A percentile compares a stretch with the other conserved stretches of the same genome.
These are phyloP conservation scores for Luscinia luscinia DNA, from an alignment of 2,797 vertebrate species.

Conservation along the genomic window DNA sequence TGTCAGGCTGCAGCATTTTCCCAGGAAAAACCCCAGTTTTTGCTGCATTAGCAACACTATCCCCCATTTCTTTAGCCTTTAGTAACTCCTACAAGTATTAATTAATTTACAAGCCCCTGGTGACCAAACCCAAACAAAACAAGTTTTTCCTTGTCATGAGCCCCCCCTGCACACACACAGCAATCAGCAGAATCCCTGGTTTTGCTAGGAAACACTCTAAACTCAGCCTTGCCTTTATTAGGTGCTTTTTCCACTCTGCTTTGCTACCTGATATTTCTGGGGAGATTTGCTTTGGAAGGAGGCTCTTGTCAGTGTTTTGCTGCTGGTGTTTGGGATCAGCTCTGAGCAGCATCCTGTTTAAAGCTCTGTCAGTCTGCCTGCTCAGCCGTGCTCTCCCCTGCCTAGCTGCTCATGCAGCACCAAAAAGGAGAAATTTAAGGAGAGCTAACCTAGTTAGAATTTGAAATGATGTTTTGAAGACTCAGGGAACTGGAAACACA, in stretches of 20 bases:
- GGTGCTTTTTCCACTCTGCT: not conserved
- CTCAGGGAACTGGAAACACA: not conserved
- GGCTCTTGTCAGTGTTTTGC: not conserved
- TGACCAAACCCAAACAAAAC: not conserved
- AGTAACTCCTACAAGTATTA: not conserved
- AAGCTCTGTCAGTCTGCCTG: not conserved
- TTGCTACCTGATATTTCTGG: not conserved
- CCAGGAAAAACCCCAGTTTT: not conserved
- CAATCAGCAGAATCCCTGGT: not conserved
- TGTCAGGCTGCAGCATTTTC: accelerated
- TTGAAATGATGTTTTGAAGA: not conserved
- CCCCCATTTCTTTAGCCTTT: not conserved
- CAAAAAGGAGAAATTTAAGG: not conserved
- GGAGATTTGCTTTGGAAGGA: not conserved
- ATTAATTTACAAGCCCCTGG: not conserved
- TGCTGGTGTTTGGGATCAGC: not conserved
- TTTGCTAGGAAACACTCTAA: not conserved
- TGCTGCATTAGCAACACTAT: not conserved
- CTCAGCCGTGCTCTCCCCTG: not conserved
- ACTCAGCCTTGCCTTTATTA: not conserved
- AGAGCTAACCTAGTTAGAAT: not conserved
- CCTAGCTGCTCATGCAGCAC: not conserved
- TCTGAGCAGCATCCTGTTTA: accelerated
- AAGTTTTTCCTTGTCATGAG: not conserved
- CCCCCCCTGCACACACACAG: accelerated